phyloP scores from a whole-genome alignment of 1,140 invertebrate species.

The Penaeus chinensis region DNA sequence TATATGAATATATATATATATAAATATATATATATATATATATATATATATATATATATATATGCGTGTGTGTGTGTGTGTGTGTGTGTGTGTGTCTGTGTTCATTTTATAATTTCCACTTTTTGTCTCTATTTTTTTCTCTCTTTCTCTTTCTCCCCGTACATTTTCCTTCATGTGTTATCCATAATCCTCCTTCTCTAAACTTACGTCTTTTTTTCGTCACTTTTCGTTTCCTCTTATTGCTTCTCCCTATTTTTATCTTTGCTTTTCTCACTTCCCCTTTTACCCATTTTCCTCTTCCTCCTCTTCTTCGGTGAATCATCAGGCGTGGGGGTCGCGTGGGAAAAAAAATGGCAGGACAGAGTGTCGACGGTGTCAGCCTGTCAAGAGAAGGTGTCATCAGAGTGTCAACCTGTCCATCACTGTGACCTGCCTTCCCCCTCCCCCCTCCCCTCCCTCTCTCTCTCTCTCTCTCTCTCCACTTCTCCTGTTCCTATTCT shows the following conservation, averaged over 20 bases:
- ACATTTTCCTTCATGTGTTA: not conserved
- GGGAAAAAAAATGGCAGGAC: too few relatives aligned
- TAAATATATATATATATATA: constrained; percentile 22
- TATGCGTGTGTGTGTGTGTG: not conserved
- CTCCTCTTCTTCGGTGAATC: not conserved
- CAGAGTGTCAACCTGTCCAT: constrained; percentile 4
- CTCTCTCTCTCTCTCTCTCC: constrained; percentile 49
- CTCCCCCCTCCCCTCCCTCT: not conserved
- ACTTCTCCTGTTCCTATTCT: not conserved
- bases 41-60: not conserved
- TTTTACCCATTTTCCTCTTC: not conserved
- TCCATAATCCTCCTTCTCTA: not conserved
- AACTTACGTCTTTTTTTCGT: not conserved
- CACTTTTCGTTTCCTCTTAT: not conserved
- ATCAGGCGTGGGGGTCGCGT: too few relatives aligned
- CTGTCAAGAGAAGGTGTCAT: not conserved
- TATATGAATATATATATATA: constrained; percentile 18
- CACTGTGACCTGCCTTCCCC: not conserved
- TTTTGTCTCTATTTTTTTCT: not conserved
- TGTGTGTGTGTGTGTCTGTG: not conserved
- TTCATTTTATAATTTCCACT: not conserved
- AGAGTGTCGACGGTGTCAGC: too few relatives aligned
- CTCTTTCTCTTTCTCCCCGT: not conserved
- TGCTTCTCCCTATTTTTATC: not conserved
- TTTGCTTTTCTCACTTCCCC: not conserved